Evolutionary conservation across 2,797 vertebrate genomes (phyloP).

Genomic region (Eleutherodactylus coqui): DNA sequence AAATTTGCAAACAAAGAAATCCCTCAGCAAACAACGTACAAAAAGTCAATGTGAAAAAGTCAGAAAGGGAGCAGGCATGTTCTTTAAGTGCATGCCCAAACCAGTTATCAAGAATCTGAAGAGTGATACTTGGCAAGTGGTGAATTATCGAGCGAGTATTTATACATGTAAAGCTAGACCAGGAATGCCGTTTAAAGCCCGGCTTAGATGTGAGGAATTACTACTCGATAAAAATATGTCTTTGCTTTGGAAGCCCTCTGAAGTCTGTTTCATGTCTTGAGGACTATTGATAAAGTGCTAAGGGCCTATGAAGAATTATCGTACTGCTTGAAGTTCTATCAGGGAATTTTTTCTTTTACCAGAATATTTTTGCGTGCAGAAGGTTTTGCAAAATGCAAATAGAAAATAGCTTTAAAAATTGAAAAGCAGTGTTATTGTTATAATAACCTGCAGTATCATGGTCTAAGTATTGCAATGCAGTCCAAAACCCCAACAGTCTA

Average conservation of each 20-base stretch:
- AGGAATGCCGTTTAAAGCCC: neutral
- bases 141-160: conserved; percentile 30
- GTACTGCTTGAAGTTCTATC: neutral
- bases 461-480: no score
- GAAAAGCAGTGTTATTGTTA: no score
- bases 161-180: conserved; percentile 25
- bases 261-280: neutral
- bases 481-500: no score
- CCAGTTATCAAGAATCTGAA: neutral
- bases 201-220: conserved; percentile 24
- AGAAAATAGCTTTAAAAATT: no score
- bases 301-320: neutral
- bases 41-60: neutral
- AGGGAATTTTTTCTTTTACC: no score
- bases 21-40: neutral
- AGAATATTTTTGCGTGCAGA: neutral
- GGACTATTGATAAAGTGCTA: neutral
- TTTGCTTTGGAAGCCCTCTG: neutral
- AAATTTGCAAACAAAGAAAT: neutral
- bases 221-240: conserved; percentile 11
- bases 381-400: neutral
- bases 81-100: conserved; percentile 14
- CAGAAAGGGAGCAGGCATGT: neutral
- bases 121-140: conserved; percentile 28
- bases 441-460: no score